These are phyloP conservation scores for Dromas ardeola DNA, from an alignment of 2,113 vertebrate genomes.

Conservation along the genomic window DNA sequence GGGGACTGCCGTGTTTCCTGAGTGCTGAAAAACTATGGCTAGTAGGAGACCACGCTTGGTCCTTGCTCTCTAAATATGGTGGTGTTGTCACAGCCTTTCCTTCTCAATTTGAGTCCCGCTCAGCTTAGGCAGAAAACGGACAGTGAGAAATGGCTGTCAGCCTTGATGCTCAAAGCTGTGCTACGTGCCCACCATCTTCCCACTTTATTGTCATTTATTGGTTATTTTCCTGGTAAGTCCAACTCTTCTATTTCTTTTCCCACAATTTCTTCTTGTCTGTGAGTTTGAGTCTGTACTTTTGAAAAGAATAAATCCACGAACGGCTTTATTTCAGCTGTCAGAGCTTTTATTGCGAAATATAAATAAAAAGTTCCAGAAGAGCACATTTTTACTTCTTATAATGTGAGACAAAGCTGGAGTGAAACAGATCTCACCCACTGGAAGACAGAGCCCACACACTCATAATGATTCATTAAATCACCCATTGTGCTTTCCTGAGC, in stretches of 20 bases:
- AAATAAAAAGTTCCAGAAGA: slow-evolving; percentile 45
- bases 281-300: slow-evolving; percentile 31
- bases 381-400: slow-evolving; percentile 3
- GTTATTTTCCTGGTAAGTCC: background rate
- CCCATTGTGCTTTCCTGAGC: background rate
- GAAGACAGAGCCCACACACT: slow-evolving; percentile 52
- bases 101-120: background rate
- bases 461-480: slow-evolving; percentile 30
- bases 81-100: background rate
- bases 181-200: background rate
- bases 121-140: background rate
- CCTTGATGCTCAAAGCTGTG: background rate
- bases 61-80: background rate
- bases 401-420: slow-evolving; percentile 35
- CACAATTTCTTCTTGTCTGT: background rate
- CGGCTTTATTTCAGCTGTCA: slow-evolving; percentile 52
- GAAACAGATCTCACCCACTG: slow-evolving; percentile 63
- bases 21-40: background rate
- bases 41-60: background rate
- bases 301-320: slow-evolving; percentile 1
- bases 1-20: background rate
- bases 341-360: slow-evolving; percentile 26
- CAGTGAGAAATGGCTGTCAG: background rate
- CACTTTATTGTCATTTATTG: background rate
- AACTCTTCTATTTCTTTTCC: background rate